Evolutionary conservation across 2,113 vertebrate genomes (phyloP), one percentile per base, ranked within the genome.

Genomic region (Murina feae): DNA sequence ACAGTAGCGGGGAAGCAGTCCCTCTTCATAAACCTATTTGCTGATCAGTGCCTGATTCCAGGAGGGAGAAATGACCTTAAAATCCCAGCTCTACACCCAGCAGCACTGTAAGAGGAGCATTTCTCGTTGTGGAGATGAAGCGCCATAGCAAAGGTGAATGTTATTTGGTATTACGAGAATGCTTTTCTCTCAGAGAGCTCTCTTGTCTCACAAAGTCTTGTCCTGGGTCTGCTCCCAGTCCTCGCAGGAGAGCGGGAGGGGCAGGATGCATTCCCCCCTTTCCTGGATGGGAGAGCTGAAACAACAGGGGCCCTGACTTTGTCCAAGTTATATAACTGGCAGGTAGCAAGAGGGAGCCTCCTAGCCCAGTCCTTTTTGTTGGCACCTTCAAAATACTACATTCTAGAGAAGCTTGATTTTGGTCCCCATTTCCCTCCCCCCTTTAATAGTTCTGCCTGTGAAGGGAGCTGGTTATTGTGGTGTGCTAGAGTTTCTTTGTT

Each of bases 1-100:
- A 93, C 18, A 92, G 47, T 58, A 66, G 37, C 16, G 21, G 68
- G 42, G 25, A 76, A 55, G 58, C 39, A 49, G 83, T 39, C 30
- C 66, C 44, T 97, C 66, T 89, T 96, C 51, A 72, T 88, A 95
- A 96, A 94, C 95, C 65, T 92, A 90, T 93, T 92, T 95, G 71
- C 88, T 96, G 65, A 90, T 95, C 86, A 49, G 88, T 13, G 7
- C 71, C 83, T 94, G 89, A 94, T 92, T 65, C 49, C 53, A 81
- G 76, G 71, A 94, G 89, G 63, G 80, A 79, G 80, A 95, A 81
- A 69, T 80, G 37, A 94, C 93, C 81, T 69, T 37, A 83, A 91
- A 84, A n/a, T 78, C 55, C 35, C 16, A 53, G 89, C 65, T 90
- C 68, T 30, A 5, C 13, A 71, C 7, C 28, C 8, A 0, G 78